Conservation (phyloP, 1,140 invertebrate genomes). For the Glossosoma conforme region DNA sequence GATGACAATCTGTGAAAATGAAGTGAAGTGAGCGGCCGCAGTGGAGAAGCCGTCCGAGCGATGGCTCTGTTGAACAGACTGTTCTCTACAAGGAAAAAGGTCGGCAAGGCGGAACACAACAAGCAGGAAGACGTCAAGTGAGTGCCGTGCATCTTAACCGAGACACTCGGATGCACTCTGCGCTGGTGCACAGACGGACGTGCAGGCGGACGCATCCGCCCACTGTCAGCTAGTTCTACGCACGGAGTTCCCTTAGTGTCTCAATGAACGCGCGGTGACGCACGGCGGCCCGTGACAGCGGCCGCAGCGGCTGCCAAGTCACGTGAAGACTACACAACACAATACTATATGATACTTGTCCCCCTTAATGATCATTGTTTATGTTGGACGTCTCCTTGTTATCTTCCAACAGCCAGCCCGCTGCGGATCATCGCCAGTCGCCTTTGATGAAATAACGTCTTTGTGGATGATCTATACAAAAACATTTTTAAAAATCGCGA, state of each 20-base stretch:
- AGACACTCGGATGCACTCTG: slow-evolving; percentile 37
- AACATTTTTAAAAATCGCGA: too few species aligned
- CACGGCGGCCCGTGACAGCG: neutral
- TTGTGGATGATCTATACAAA: too few species aligned
- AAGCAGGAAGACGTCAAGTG: slow-evolving; percentile 43
- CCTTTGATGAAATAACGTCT: too few species aligned
- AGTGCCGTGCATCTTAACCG: slow-evolving; percentile 35
- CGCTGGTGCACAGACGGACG: slow-evolving; percentile 15
- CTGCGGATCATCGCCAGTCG: too few species aligned
- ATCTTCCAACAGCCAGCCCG: too few species aligned
- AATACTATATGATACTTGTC: too few species aligned
- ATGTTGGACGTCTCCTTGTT: neutral
- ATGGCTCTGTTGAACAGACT: slow-evolving; percentile 48
- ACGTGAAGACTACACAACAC: neutral
- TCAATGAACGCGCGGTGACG: too few species aligned
- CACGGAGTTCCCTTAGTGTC: slow-evolving; percentile 23
- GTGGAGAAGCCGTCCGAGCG: slow-evolving; percentile 36
- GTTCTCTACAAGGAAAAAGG: slow-evolving; percentile 45
- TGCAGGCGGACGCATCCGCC: neutral
- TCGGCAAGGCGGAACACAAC: slow-evolving; percentile 39
- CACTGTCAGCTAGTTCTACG: slow-evolving; percentile 31
- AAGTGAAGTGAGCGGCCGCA: slow-evolving; percentile 15
- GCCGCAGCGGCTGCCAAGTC: too few species aligned
- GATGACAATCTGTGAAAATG: slow-evolving; percentile 9
- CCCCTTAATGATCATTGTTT: slow-evolving; percentile 5